These are phyloP conservation scores for Watsonalla cultraria DNA, from an alignment of 2,888 invertebrate species.

Conservation along the genomic window DNA sequence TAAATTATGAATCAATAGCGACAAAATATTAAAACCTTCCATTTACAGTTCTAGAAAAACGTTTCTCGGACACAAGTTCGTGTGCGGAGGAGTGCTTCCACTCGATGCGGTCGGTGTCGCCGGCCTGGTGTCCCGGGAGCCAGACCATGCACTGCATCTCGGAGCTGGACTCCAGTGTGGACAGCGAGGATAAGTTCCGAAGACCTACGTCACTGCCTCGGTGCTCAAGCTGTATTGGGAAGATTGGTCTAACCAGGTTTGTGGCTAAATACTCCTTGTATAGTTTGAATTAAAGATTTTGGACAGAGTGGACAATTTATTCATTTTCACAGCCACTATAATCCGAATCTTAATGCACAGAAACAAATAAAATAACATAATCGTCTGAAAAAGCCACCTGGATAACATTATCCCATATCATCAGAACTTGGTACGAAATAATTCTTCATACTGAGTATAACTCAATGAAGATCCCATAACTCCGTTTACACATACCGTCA, in stretches of 20 bases:
- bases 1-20: not conserved
- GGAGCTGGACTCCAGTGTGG: slow-evolving; percentile 61
- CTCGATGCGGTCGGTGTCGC: slow-evolving; percentile 63
- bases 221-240: slow-evolving; percentile 89
- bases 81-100: slow-evolving; percentile 69
- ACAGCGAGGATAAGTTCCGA: slow-evolving; percentile 62
- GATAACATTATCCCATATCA: too few relatives aligned
- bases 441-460: too few relatives aligned
- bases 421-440: too few relatives aligned
- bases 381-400: too few relatives aligned
- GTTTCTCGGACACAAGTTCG: slow-evolving; percentile 68
- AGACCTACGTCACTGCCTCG: slow-evolving; percentile 74
- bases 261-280: too few relatives aligned
- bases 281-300: too few relatives aligned
- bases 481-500: too few relatives aligned
- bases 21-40: not conserved
- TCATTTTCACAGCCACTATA: too few relatives aligned
- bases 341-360: too few relatives aligned
- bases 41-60: slow-evolving; percentile 61
- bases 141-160: slow-evolving; percentile 73
- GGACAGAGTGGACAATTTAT: too few relatives aligned
- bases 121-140: slow-evolving; percentile 61
- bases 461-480: too few relatives aligned
- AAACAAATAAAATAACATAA: too few relatives aligned
- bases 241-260: slow-evolving; percentile 82